phyloP scores from a whole-genome alignment of 2,113 vertebrate genomes.

The Gobio gobio region DNA sequence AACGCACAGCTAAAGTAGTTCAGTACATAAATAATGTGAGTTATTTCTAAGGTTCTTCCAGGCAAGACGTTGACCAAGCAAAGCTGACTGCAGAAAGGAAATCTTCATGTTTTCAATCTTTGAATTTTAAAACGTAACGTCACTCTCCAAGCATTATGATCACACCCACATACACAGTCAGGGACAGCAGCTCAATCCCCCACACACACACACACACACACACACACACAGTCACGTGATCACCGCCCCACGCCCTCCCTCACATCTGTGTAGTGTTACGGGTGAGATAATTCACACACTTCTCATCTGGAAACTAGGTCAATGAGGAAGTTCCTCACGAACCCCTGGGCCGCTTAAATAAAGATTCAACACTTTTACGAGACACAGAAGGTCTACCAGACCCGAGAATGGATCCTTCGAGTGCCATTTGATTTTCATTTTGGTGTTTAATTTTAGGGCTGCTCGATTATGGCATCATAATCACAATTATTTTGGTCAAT shows the following conservation, averaged over 20 bases:
- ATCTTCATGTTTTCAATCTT: background rate
- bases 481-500: too few species aligned
- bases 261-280: conserved; percentile 48
- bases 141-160: background rate
- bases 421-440: background rate
- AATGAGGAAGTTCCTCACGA: conserved; percentile 7
- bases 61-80: too few species aligned
- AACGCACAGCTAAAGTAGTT: too few species aligned
- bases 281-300: conserved; percentile 47
- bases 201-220: background rate
- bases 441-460: background rate
- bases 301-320: conserved; percentile 41
- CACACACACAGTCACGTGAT: background rate
- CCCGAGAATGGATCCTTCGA: background rate
- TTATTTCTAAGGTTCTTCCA: too few species aligned
- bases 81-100: background rate
- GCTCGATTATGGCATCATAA: too few species aligned
- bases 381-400: background rate
- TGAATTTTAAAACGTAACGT: background rate
- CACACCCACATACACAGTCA: conserved; percentile 37
- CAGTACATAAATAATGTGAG: too few species aligned
- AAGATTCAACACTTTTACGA: background rate
- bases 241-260: conserved; percentile 14
- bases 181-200: background rate
- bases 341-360: too few species aligned